A percentile compares a stretch with the other conserved stretches of the same genome.
Evolutionary conservation across 2,113 vertebrate genomes (phyloP).

Genomic region (Rynchops niger): DNA sequence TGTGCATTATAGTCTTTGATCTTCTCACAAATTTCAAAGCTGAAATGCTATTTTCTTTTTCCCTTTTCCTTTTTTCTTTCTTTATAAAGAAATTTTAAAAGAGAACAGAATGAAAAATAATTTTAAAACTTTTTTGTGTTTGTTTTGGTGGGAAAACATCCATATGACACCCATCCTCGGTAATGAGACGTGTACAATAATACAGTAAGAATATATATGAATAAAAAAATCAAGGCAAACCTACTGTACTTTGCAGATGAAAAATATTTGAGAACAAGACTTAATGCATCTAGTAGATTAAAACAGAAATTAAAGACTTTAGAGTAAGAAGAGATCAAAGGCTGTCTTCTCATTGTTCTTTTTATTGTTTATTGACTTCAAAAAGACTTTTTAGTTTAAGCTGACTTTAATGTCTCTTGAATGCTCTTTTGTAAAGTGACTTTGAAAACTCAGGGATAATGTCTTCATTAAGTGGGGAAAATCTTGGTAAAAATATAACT

Average conservation of each 20-base stretch:
- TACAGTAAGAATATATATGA: constrained; percentile 40
- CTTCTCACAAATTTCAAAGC: constrained; percentile 76
- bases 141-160: constrained; percentile 17
- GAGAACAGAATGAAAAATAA: constrained; percentile 44
- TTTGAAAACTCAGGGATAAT: constrained; percentile 82
- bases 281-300: constrained; percentile 78
- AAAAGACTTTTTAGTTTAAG: constrained; percentile 84
- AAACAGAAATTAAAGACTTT: constrained; percentile 85
- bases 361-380: constrained; percentile 87
- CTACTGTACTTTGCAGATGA: constrained; percentile 65
- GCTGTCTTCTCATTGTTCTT: constrained; percentile 81
- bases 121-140: constrained; percentile 35
- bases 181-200: constrained; percentile 62
- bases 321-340: constrained; percentile 79
- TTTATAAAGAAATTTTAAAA: constrained; percentile 59
- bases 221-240: constrained; percentile 61
- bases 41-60: constrained; percentile 53
- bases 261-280: constrained; percentile 70
- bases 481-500: constrained; percentile 77
- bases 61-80: neutral
- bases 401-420: constrained; percentile 84
- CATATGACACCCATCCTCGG: constrained; percentile 17
- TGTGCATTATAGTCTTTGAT: constrained; percentile 83
- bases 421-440: constrained; percentile 82
- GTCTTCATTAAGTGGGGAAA: constrained; percentile 83